A percentile compares a stretch with the other conserved stretches of the same genome.
Conservation (phyloP, 2,797 vertebrate species). For the Lacerta viridis region DNA sequence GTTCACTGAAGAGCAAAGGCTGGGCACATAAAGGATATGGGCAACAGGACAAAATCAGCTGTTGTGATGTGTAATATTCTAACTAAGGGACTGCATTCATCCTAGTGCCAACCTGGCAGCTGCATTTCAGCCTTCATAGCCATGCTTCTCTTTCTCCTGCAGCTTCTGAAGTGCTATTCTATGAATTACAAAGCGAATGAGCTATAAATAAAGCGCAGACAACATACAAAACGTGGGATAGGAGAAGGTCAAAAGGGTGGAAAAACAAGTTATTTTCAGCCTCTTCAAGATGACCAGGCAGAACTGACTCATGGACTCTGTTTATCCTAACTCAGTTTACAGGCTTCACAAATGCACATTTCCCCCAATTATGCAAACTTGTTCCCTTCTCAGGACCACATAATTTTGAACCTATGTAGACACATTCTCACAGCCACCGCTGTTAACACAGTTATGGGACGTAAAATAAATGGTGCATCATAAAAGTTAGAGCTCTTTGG, state of each 20-base stretch:
- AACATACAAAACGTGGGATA: constrained; percentile 54
- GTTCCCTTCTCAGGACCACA: neutral
- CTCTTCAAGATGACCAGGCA: constrained; percentile 64
- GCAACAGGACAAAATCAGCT: neutral
- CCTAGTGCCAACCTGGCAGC: neutral
- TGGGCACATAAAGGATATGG: neutral
- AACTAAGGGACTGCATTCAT: neutral
- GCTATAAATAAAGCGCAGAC: constrained; percentile 65
- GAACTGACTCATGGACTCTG: constrained; percentile 64
- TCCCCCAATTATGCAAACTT: neutral
- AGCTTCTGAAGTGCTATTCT: constrained; percentile 39
- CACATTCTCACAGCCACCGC: neutral
- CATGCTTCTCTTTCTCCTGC: neutral
- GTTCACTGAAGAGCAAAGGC: neutral
- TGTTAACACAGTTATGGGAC: neutral
- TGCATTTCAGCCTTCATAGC: constrained; percentile 6
- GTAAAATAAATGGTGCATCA: neutral
- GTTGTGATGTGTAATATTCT: accelerated
- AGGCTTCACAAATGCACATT: constrained; percentile 51
- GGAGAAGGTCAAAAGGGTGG: constrained; percentile 57
- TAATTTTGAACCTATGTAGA: neutral
- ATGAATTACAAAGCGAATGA: constrained; percentile 14
- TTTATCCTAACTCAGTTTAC: constrained; percentile 59
- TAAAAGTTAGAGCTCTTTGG: neutral
- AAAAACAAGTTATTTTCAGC: constrained; percentile 74